These are phyloP conservation scores for Megalurothrips usitatus DNA, from an alignment of 2,888 invertebrate genomes.

Conservation along the genomic window DNA sequence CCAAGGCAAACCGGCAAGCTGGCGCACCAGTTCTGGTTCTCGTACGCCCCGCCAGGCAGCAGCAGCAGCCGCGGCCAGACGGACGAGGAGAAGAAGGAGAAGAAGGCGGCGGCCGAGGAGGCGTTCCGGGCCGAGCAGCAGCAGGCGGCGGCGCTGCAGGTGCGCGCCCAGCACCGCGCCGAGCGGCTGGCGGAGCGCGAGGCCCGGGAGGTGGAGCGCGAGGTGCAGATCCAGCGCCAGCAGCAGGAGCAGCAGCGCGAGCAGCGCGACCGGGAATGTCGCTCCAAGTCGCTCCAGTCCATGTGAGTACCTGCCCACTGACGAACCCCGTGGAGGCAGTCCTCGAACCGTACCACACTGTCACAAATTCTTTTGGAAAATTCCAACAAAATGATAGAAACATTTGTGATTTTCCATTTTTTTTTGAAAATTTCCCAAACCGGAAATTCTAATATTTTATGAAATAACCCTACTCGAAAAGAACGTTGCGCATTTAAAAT, in stretches of 20 bases:
- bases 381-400: no score
- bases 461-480: no score
- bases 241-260: conserved; percentile 55
- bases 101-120: conserved; percentile 42
- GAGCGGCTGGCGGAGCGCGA: conserved; percentile 39
- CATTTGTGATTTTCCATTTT: no score
- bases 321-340: no score
- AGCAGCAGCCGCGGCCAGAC: conserved; percentile 57
- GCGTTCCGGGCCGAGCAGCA: conserved; percentile 40
- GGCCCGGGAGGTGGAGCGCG: conserved; percentile 52
- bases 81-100: conserved; percentile 52
- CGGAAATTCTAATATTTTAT: no score
- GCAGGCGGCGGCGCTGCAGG: conserved; percentile 32
- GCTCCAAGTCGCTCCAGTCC: conserved; percentile 59
- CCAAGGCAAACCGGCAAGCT: conserved; percentile 53
- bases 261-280: conserved; percentile 49
- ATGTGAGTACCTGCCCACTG: conserved; percentile 45
- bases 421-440: no score
- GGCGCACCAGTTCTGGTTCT: conserved; percentile 85
- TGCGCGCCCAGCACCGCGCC: conserved; percentile 38
- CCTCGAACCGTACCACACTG: no score
- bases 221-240: conserved; percentile 51
- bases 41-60: conserved; percentile 75
- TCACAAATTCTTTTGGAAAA: no score
- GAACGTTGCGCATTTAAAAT: no score